Evolutionary conservation across 1,140 invertebrate genomes (phyloP).

Genomic region (Danaus plexippus): DNA sequence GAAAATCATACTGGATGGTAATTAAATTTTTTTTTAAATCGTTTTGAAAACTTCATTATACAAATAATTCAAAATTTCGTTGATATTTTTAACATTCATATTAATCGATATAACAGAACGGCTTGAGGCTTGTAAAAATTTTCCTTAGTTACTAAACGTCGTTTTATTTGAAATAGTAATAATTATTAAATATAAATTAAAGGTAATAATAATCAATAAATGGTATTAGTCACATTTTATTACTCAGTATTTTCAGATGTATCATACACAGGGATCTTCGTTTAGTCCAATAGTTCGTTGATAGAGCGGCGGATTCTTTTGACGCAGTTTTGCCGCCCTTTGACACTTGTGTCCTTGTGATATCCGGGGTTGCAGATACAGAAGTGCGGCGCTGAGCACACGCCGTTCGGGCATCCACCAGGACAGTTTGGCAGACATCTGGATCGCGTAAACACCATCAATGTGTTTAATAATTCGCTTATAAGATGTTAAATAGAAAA

Average conservation of each 20-base stretch:
- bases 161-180: too few relatives aligned
- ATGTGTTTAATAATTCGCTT: background rate
- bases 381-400: slow-evolving; percentile 73
- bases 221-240: slow-evolving; percentile 1
- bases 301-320: slow-evolving; percentile 39
- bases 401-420: slow-evolving; percentile 75
- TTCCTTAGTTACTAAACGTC: too few relatives aligned
- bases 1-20: too few relatives aligned
- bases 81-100: too few relatives aligned
- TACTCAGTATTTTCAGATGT: slow-evolving; percentile 28
- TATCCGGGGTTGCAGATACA: slow-evolving; percentile 74
- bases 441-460: slow-evolving; percentile 17
- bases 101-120: too few relatives aligned
- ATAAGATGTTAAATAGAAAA: too few relatives aligned
- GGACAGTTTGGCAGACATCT: slow-evolving; percentile 74
- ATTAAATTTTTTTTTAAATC: too few relatives aligned
- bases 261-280: slow-evolving; percentile 32
- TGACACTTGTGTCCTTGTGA: slow-evolving; percentile 76
- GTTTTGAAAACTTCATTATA: too few relatives aligned
- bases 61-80: too few relatives aligned
- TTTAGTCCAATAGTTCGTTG: slow-evolving; percentile 19
- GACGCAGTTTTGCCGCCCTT: slow-evolving; percentile 76
- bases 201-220: background rate
- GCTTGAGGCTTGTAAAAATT: too few relatives aligned
- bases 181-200: too few relatives aligned